A percentile compares a stretch with the other conserved stretches of the same genome.
Evolutionary conservation across 2,113 vertebrate genomes (phyloP).

Genomic region (Cyprinodon brontotheroides): DNA sequence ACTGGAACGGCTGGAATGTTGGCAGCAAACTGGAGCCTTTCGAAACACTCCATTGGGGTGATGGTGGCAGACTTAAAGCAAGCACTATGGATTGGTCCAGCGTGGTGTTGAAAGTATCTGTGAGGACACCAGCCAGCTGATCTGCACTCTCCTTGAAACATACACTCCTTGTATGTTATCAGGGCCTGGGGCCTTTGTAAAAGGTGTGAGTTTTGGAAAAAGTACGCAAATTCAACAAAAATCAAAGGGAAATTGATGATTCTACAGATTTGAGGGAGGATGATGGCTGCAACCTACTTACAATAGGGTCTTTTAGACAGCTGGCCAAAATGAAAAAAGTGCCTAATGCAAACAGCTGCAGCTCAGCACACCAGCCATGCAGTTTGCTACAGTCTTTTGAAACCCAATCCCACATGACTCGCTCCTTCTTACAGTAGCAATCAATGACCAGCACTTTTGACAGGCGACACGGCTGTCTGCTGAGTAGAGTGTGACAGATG

Average conservation of each 20-base stretch:
- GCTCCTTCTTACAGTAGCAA: slow-evolving; percentile 68
- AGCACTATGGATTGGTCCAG: too few species aligned
- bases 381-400: slow-evolving; percentile 51
- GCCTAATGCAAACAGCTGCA: slow-evolving; percentile 68
- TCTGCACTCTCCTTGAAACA: too few species aligned
- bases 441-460: slow-evolving; percentile 73
- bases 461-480: slow-evolving; percentile 66
- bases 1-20: too few species aligned
- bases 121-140: too few species aligned
- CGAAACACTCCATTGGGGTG: too few species aligned
- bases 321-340: slow-evolving; percentile 49
- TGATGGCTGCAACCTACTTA: slow-evolving; percentile 39
- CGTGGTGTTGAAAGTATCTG: too few species aligned
- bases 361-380: slow-evolving; percentile 36
- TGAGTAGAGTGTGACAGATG: slow-evolving; percentile 72
- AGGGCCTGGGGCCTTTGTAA: too few species aligned
- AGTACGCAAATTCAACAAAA: neutral
- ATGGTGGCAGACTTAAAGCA: too few species aligned
- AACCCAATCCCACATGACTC: slow-evolving; percentile 53
- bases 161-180: too few species aligned
- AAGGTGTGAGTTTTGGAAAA: neutral
- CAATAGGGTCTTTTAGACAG: slow-evolving; percentile 60
- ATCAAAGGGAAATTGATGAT: neutral
- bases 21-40: too few species aligned
- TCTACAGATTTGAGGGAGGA: slow-evolving; percentile 16